These are phyloP conservation scores for Sebastes ruberrimus DNA, from an alignment of 2,797 vertebrate species.

Conservation along the genomic window DNA sequence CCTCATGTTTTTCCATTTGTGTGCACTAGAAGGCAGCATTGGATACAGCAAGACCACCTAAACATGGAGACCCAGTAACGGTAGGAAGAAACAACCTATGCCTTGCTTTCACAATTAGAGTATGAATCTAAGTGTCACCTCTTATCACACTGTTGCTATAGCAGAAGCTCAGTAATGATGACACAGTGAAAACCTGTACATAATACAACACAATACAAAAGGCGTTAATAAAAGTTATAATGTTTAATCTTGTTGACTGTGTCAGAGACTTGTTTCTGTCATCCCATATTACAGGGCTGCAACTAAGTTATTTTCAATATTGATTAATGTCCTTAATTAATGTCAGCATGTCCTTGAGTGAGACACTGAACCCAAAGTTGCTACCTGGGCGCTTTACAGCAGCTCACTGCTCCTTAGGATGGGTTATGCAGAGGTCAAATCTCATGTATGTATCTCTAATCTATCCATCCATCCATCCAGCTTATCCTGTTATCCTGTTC, in stretches of 20 bases:
- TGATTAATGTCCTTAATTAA: neutral
- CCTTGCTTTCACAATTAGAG: neutral
- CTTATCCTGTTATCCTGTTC: too few relatives aligned
- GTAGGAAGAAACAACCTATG: neutral
- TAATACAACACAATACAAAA: neutral
- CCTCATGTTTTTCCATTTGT: neutral
- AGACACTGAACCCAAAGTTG: too few relatives aligned
- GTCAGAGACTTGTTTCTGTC: neutral
- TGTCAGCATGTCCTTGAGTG: neutral
- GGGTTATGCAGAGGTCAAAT: too few relatives aligned
- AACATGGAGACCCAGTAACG: neutral
- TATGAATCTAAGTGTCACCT: neutral
- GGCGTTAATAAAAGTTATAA: neutral
- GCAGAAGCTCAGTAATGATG: neutral
- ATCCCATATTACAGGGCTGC: neutral
- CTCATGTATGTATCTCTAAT: too few relatives aligned
- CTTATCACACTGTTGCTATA: too few relatives aligned
- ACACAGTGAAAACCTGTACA: neutral
- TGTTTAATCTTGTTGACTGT: neutral
- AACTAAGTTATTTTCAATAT: neutral
- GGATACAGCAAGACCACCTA: neutral
- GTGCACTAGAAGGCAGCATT: conserved; percentile 23
- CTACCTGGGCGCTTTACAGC: too few relatives aligned
- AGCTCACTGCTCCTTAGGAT: too few relatives aligned
- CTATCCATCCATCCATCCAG: too few relatives aligned